phyloP scores from a whole-genome alignment of 92 coral and sea anemone species.

The Porites evermanni region DNA sequence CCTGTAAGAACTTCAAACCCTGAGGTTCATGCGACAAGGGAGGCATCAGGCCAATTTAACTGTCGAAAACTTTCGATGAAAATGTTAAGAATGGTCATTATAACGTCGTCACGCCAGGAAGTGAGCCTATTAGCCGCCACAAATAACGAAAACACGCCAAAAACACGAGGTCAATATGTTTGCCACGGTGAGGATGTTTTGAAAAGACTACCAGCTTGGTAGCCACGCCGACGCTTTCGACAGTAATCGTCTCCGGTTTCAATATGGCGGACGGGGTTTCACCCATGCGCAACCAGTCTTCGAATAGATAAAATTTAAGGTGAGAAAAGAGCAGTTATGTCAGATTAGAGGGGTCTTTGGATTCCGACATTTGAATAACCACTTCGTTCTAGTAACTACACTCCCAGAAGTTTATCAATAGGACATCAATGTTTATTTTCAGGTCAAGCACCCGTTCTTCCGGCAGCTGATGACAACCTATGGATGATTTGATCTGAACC shows the following conservation, averaged over 20 bases:
- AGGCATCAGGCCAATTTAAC: slow-evolving; percentile 37
- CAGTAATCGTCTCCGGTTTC: background rate
- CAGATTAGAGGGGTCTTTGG: background rate
- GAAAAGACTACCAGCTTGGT: slow-evolving; percentile 36
- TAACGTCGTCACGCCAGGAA: slow-evolving; percentile 20
- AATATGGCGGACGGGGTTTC: slow-evolving; percentile 8
- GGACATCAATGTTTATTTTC: background rate
- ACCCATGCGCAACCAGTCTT: background rate
- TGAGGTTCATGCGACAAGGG: slow-evolving; percentile 22
- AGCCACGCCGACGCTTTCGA: slow-evolving; percentile 21
- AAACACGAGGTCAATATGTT: slow-evolving; percentile 62
- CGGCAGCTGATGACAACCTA: background rate
- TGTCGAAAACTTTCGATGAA: background rate
- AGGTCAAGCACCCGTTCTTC: background rate
- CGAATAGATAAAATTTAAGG: background rate
- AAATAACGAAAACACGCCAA: slow-evolving; percentile 32
- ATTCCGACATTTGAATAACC: background rate
- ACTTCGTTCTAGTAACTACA: background rate
- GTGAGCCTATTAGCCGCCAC: background rate
- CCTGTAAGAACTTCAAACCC: slow-evolving; percentile 43
- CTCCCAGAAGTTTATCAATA: background rate
- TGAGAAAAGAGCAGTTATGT: background rate
- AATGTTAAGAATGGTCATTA: slow-evolving; percentile 7
- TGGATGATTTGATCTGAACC: no score
- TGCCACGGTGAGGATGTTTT: slow-evolving; percentile 32